These are phyloP conservation scores for Eristalis pertinax DNA, from an alignment of 2,888 invertebrate species.

Conservation along the genomic window DNA sequence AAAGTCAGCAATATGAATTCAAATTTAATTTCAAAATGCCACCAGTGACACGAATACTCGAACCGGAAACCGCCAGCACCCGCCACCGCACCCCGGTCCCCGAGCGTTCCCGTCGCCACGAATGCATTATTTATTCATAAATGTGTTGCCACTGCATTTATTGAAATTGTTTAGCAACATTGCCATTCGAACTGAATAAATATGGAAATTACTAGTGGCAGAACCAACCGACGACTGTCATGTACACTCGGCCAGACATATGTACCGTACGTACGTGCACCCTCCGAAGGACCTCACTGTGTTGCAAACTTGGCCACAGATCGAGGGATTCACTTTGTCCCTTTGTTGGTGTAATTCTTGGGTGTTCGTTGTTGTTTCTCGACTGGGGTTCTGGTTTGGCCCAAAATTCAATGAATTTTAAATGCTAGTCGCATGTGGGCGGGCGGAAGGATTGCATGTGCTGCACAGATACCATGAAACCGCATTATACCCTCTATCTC, in stretches of 20 bases:
- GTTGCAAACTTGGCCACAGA: slow-evolving; percentile 21
- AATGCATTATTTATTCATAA: slow-evolving; percentile 72
- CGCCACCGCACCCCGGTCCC: slow-evolving; percentile 21
- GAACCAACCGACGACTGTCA: slow-evolving; percentile 3
- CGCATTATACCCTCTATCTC: slow-evolving; percentile 39
- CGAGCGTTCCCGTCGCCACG: not conserved
- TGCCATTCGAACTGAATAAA: slow-evolving; percentile 73
- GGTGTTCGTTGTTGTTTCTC: slow-evolving; percentile 26
- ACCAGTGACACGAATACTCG: slow-evolving; percentile 56
- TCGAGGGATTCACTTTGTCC: not conserved
- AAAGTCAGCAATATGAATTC: slow-evolving; percentile 26
- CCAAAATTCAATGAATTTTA: slow-evolving; percentile 74
- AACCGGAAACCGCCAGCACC: slow-evolving; percentile 64
- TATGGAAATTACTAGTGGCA: slow-evolving; percentile 66
- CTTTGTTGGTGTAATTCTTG: slow-evolving; percentile 4
- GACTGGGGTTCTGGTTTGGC: slow-evolving; percentile 41
- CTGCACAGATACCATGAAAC: slow-evolving; percentile 9
- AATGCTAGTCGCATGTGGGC: slow-evolving; percentile 33
- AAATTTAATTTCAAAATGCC: slow-evolving; percentile 53
- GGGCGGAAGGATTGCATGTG: not conserved
- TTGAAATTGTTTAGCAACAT: slow-evolving; percentile 72
- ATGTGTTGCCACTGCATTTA: slow-evolving; percentile 72
- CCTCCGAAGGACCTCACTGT: not conserved
- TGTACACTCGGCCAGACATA: not conserved
- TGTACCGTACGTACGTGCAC: not conserved